phyloP scores from a whole-genome alignment of 1,140 invertebrate species.

The Ridgeia piscesae region DNA sequence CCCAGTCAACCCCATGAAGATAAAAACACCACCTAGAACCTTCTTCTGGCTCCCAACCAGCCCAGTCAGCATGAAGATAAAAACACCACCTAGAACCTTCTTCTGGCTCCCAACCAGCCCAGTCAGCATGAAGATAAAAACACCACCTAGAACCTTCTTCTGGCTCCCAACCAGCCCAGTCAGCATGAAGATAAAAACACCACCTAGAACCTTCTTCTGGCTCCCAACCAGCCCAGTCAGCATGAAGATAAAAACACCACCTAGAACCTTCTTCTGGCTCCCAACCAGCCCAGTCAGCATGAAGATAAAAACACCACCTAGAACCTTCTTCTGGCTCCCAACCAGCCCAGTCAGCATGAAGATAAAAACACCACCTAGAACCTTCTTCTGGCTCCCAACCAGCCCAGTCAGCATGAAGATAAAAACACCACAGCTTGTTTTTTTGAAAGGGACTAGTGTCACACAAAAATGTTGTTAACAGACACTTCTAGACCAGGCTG shows the following conservation, averaged over 20 bases:
- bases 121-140: not conserved
- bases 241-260: not conserved
- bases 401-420: not conserved
- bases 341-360: not conserved
- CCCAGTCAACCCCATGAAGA: too few species aligned
- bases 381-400: not conserved
- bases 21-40: not conserved
- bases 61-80: not conserved
- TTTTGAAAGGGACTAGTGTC: not conserved
- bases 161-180: not conserved
- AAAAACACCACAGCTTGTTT: not conserved
- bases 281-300: not conserved
- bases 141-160: not conserved
- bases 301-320: not conserved
- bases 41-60: not conserved
- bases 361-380: not conserved
- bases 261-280: not conserved
- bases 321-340: not conserved
- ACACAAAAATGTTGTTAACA: not conserved
- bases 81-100: not conserved
- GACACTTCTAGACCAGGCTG: not conserved
- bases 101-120: not conserved
- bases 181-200: not conserved
- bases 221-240: not conserved
- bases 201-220: not conserved